Percentiles rank a stretch among this genome's conserved stretches.
phyloP scores from a whole-genome alignment of 2,797 vertebrate species.

The Hoplostethus mediterraneus region DNA sequence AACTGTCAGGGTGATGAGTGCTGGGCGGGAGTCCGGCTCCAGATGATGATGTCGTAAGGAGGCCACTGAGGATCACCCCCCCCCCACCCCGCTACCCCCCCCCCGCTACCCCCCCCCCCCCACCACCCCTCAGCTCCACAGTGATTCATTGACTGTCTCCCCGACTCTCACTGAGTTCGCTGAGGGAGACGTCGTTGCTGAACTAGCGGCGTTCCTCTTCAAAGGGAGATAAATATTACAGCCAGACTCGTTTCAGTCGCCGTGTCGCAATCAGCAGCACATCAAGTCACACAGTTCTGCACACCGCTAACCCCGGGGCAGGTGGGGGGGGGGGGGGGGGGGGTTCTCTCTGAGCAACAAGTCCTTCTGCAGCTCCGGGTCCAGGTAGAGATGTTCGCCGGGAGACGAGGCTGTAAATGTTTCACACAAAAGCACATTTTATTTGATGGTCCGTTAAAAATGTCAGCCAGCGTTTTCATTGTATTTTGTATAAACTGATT shows the following conservation, averaged over 20 bases:
- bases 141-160: slow-evolving; percentile 58
- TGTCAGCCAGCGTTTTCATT: neutral
- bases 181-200: slow-evolving; percentile 8
- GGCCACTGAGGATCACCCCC: slow-evolving; percentile 50
- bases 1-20: slow-evolving; percentile 73
- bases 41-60: slow-evolving; percentile 66
- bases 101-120: too few species aligned
- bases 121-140: slow-evolving; percentile 46
- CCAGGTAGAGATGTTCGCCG: neutral
- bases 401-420: neutral
- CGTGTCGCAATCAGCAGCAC: too few species aligned
- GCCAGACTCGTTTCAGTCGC: neutral
- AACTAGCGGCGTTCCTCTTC: slow-evolving; percentile 30
- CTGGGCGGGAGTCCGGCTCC: slow-evolving; percentile 52
- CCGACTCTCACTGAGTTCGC: slow-evolving; percentile 22
- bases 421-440: too few species aligned
- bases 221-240: slow-evolving; percentile 15
- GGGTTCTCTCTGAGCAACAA: too few species aligned
- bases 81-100: neutral
- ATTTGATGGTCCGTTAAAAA: too few species aligned
- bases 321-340: too few species aligned
- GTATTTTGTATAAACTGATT: neutral
- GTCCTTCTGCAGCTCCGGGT: neutral
- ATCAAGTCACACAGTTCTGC: too few species aligned
- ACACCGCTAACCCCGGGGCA: too few species aligned